Evolutionary conservation across 2,888 invertebrate genomes (phyloP), one percentile per base, ranked within the genome.

Genomic region (Tipula confusa): DNA sequence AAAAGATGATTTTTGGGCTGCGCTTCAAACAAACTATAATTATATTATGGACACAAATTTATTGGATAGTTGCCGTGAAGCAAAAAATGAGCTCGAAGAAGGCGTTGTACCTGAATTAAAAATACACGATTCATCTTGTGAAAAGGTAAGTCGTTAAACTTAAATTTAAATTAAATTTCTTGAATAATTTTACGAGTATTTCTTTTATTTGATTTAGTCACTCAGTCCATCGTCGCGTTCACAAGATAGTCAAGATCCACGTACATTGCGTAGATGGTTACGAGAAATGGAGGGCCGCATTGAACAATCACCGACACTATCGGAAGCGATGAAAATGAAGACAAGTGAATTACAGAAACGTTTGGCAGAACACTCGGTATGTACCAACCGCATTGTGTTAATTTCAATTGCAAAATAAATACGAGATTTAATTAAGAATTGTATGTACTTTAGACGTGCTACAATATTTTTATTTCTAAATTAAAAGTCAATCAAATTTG

Each of bases 21-120:
- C 96, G 84, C 93, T 97, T 87, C 95, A 96, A 90, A 95, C 95
- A 84, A 96, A 96, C 90, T 97, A 97, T 90, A 95, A 97, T 89
- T 98, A 96, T 89, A 95, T 98, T 88, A 97, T 98, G 97, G 97
- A 97, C 90, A 96, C 96, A 87, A 95, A 97, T 90, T 94, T 98
- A 86, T 95, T 98, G 85, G 96, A 97, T 88, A 94, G 95, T 86
- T 97, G 97, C 91, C 93, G 93, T 89, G 94, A 94, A 89, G 89
- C 90, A 0, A 86, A 89, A 31, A 87, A 87, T 86, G 90, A 90
- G 84, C 86, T 89, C 79, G 89, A 89, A 86, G 87, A 88, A 84
- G 87, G 86, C 82, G 85, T 86, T 5, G 86, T 85, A 83, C 86
- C 87, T 79, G 85, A 86, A 84, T 86, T 87, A 82, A 86, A 86